Evolutionary conservation across 1,140 invertebrate species (phyloP).

Genomic region (Neotoxoptera formosana): DNA sequence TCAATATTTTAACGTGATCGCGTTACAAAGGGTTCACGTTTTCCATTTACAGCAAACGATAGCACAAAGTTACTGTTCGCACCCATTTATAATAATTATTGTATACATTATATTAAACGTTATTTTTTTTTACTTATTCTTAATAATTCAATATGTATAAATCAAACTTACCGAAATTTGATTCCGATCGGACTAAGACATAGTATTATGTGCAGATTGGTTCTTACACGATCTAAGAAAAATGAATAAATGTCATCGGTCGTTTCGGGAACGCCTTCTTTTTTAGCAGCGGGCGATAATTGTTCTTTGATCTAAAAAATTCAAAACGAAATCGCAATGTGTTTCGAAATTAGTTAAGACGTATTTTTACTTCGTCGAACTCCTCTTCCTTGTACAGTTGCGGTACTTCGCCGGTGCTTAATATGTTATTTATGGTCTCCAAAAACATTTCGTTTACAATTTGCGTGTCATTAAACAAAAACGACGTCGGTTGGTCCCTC

Average conservation of each 20-base stretch:
- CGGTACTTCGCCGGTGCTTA: conserved; percentile 84
- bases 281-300: not conserved
- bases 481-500: conserved; percentile 76
- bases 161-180: conserved; percentile 65
- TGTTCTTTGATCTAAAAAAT: not conserved
- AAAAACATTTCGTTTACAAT: conserved; percentile 78
- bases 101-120: too few relatives aligned
- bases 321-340: not conserved
- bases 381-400: conserved; percentile 65
- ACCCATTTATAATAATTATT: too few relatives aligned
- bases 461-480: conserved; percentile 85
- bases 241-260: conserved; percentile 75
- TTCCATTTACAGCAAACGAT: not conserved
- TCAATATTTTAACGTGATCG: too few relatives aligned
- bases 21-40: too few relatives aligned
- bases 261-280: conserved; percentile 60
- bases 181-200: conserved; percentile 89
- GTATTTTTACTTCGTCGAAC: conserved; percentile 67
- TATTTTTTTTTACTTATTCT: too few relatives aligned
- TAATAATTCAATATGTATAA: not conserved
- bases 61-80: too few relatives aligned
- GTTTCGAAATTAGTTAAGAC: not conserved
- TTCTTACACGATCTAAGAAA: conserved; percentile 77
- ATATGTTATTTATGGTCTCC: conserved; percentile 87
- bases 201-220: conserved; percentile 81